Conservation (phyloP, 2,888 invertebrate species). For the Hanleya hanleyi region DNA sequence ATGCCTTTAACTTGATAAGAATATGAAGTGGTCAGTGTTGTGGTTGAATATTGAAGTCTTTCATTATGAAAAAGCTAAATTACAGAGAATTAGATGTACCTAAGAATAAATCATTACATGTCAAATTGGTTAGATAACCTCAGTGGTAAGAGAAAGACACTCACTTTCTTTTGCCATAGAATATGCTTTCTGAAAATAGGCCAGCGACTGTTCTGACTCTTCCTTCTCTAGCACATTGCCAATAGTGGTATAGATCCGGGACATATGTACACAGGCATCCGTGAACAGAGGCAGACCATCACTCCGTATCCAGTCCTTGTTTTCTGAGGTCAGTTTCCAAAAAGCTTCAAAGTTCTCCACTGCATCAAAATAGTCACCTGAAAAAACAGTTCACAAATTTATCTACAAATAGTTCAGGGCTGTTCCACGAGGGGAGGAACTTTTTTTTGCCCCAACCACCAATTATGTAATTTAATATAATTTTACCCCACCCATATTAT, state of each 20-base stretch:
- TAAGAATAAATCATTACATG: too few relatives aligned
- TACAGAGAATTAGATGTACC: too few relatives aligned
- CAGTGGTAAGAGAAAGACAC: conserved; percentile 13
- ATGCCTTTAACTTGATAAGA: too few relatives aligned
- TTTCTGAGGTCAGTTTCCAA: conserved; percentile 55
- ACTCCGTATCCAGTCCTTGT: conserved; percentile 60
- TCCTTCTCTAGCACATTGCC: conserved; percentile 49
- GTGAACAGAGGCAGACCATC: conserved; percentile 51
- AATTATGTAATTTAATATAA: too few relatives aligned
- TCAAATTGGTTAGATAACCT: neutral
- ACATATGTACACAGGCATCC: conserved; percentile 66
- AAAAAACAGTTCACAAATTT: conserved; percentile 15
- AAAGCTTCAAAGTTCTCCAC: conserved; percentile 68
- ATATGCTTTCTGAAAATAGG: conserved; percentile 65
- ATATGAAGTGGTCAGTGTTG: too few relatives aligned
- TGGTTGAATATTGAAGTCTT: too few relatives aligned
- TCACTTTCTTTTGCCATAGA: conserved; percentile 69
- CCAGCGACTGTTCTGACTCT: conserved; percentile 52
- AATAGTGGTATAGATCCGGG: conserved; percentile 64
- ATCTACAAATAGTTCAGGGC: neutral
- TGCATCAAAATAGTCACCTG: conserved; percentile 64
- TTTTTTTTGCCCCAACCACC: too few relatives aligned
- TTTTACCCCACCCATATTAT: too few relatives aligned
- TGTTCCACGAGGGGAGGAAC: too few relatives aligned
- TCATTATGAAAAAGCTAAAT: too few relatives aligned